phyloP scores from a whole-genome alignment of 2,797 vertebrate genomes.

The Helicolenus hilgendorfi region DNA sequence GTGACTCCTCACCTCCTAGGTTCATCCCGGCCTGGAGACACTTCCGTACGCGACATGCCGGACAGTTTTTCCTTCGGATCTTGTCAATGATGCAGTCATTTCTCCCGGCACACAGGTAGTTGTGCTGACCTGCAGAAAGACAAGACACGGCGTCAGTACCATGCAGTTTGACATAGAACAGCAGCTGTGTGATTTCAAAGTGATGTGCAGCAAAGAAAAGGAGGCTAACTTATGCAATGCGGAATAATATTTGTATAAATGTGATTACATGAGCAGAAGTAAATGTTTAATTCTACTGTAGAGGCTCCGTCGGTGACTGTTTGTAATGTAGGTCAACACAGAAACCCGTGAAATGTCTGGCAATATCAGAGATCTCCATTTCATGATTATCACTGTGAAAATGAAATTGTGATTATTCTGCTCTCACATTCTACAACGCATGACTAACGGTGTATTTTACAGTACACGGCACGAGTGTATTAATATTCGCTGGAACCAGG shows the following conservation, averaged over 20 bases:
- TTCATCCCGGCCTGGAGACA: conserved; percentile 99
- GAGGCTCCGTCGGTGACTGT: conserved; percentile 1
- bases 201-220: neutral
- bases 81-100: conserved; percentile 99
- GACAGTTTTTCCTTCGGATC: conserved; percentile 99
- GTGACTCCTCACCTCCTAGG: conserved; percentile 94
- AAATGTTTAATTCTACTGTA: conserved; percentile 16
- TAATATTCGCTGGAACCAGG: conserved; percentile 62
- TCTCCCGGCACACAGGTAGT: conserved; percentile 98
- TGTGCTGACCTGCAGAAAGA: conserved; percentile 95
- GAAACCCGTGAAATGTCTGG: conserved; percentile 26
- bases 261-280: conserved; percentile 6
- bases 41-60: conserved; percentile 98
- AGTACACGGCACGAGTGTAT: conserved; percentile 59
- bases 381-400: conserved; percentile 44
- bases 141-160: conserved; percentile 14
- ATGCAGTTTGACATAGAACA: conserved; percentile 13
- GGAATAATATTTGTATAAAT: neutral
- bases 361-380: conserved; percentile 44
- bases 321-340: conserved; percentile 62
- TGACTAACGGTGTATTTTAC: conserved; percentile 66
- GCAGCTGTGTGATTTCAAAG: conserved; percentile 7
- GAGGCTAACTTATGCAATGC: neutral
- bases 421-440: conserved; percentile 38
- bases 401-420: conserved; percentile 48